These are phyloP conservation scores for Lamprotornis superbus DNA, from an alignment of 2,113 vertebrate species.

Conservation along the genomic window DNA sequence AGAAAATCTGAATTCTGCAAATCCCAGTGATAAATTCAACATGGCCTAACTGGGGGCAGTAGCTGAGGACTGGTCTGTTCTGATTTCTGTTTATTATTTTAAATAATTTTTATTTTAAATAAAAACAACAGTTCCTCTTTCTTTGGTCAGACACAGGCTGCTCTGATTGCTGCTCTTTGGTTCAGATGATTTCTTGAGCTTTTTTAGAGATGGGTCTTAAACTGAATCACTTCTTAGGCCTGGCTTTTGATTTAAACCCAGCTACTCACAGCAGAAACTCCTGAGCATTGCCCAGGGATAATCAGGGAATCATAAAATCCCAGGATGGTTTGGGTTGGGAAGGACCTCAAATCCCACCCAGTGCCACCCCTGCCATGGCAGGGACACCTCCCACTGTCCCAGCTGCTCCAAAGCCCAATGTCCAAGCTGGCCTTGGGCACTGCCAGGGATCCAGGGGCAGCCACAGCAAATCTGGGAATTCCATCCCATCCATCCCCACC, in stretches of 20 bases:
- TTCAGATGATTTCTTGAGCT: background rate
- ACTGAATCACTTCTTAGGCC: background rate
- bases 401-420: background rate
- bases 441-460: background rate
- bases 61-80: background rate
- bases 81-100: background rate
- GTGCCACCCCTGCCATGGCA: background rate
- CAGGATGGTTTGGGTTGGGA: background rate
- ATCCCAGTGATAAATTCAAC: background rate
- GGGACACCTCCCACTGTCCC: background rate
- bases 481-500: background rate
- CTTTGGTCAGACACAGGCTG: background rate
- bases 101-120: background rate
- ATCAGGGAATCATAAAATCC: background rate
- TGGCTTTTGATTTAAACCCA: background rate
- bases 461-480: background rate
- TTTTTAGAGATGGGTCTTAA: background rate
- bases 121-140: rapidly evolving
- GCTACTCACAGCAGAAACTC: background rate
- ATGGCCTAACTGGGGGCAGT: rapidly evolving
- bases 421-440: background rate
- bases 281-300: background rate
- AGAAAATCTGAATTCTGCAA: background rate
- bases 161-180: rapidly evolving
- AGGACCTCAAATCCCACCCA: background rate